Conservation (phyloP, 2,888 invertebrate species). For the Melangyna quadrimaculata region DNA sequence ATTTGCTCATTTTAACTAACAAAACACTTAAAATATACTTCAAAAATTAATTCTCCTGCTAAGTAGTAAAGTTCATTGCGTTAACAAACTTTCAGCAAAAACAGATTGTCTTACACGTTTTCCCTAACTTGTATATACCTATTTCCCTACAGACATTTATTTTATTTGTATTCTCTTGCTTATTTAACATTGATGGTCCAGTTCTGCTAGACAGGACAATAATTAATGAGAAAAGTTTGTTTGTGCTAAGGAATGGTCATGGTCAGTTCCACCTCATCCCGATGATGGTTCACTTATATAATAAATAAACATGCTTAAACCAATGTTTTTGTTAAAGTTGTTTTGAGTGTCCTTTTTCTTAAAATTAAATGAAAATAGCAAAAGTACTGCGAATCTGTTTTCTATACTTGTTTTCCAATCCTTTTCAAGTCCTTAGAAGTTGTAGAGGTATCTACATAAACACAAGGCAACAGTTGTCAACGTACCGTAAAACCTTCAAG, state of each 20-base stretch:
- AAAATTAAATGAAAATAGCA: slow-evolving; percentile 65
- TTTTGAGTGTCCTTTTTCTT: slow-evolving; percentile 30
- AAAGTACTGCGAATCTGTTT: slow-evolving; percentile 30
- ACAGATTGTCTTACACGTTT: background rate
- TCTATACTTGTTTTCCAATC: background rate
- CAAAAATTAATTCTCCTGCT: background rate
- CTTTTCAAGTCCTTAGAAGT: background rate
- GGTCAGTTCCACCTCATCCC: background rate
- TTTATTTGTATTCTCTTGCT: background rate
- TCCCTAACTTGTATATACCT: background rate
- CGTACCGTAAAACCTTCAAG: background rate
- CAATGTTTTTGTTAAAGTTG: background rate
- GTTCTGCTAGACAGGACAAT: slow-evolving; percentile 28
- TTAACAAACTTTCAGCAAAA: background rate
- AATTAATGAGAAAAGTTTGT: slow-evolving; percentile 68
- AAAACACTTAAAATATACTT: background rate
- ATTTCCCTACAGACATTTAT: background rate
- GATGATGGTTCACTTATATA: slow-evolving; percentile 12
- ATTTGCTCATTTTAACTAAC: background rate
- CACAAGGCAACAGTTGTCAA: slow-evolving; percentile 29
- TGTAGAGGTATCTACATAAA: background rate
- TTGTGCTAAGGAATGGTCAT: background rate
- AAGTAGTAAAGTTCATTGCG: background rate
- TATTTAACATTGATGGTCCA: slow-evolving; percentile 15
- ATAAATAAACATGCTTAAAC: slow-evolving; percentile 45